These are phyloP conservation scores for Eupeodes luniger DNA, from an alignment of 2,888 invertebrate species.

Conservation along the genomic window DNA sequence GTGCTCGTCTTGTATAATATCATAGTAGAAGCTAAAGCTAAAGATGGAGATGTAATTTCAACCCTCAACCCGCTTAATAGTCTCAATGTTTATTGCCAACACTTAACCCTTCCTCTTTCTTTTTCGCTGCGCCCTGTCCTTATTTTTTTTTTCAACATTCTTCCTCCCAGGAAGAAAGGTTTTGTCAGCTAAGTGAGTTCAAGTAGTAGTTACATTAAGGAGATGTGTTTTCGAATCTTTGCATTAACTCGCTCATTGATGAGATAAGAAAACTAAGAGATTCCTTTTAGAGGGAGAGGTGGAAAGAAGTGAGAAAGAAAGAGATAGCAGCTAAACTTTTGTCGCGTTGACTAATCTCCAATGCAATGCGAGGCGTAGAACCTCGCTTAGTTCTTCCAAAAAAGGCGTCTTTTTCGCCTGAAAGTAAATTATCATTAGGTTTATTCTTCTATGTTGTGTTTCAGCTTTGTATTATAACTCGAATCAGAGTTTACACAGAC, in stretches of 20 bases:
- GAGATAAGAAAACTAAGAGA: conserved; percentile 23
- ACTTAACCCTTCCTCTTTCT: conserved; percentile 57
- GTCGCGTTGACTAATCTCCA: conserved; percentile 56
- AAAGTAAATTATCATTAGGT: conserved; percentile 64
- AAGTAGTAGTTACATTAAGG: conserved; percentile 44
- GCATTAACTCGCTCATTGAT: conserved; percentile 55
- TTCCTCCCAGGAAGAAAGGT: no score
- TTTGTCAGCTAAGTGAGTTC: conserved; percentile 50
- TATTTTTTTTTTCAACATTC: not conserved
- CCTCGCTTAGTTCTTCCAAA: not conserved
- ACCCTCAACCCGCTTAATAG: conserved; percentile 18
- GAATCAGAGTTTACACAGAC: not conserved
- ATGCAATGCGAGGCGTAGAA: conserved; percentile 10
- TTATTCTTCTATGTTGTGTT: conserved; percentile 41
- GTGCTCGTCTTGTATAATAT: no score
- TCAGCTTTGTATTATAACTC: not conserved
- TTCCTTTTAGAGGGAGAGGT: not conserved
- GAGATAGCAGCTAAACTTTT: conserved; percentile 16
- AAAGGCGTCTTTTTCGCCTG: conserved; percentile 22
- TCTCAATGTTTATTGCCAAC: conserved; percentile 59
- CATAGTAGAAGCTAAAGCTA: not conserved
- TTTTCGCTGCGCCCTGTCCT: not conserved
- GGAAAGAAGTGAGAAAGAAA: not conserved
- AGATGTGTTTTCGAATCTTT: conserved; percentile 61
- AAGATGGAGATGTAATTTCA: conserved; percentile 39